Percentiles rank a stretch among this genome's conserved stretches.
Evolutionary conservation across 2,113 vertebrate genomes (phyloP).

Genomic region (Sebastes schlegelii): DNA sequence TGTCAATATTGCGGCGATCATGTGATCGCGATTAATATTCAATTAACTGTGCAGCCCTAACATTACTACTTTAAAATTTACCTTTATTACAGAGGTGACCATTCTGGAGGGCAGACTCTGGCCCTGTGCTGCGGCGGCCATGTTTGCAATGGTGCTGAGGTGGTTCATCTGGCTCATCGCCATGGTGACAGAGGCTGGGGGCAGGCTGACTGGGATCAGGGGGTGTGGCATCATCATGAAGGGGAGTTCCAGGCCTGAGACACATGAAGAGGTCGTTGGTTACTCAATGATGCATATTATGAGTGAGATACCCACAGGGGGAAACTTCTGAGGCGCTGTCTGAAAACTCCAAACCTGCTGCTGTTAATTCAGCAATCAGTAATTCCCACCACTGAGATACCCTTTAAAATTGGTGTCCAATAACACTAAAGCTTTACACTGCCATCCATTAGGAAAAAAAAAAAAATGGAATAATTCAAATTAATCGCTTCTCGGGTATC

Average conservation of each 20-base stretch:
- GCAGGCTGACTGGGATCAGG: conserved; percentile 98
- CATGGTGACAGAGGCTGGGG: conserved; percentile 99
- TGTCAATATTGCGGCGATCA: no score
- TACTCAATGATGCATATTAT: conserved; percentile 76
- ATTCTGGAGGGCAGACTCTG: conserved; percentile 96
- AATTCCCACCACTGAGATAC: conserved; percentile 57
- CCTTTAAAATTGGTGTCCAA: conserved; percentile 64
- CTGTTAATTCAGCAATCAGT: conserved; percentile 55
- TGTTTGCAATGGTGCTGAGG: conserved; percentile 99
- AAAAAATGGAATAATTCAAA: conserved; percentile 64
- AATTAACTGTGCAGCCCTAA: no score
- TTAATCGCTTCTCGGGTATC: conserved; percentile 66
- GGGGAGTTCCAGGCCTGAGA: conserved; percentile 96
- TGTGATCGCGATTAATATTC: no score
- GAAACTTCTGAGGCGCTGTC: conserved; percentile 55
- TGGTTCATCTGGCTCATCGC: conserved; percentile 99
- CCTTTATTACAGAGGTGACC: conserved; percentile 99
- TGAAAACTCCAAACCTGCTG: conserved; percentile 50
- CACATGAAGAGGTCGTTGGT: conserved; percentile 69
- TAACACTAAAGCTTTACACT: conserved; percentile 64
- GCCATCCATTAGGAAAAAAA: conserved; percentile 45
- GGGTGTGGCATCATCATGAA: conserved; percentile 99
- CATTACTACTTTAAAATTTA: conserved; percentile 76
- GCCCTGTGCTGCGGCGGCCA: conserved; percentile 98
- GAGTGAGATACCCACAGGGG: conserved; percentile 63